These are phyloP conservation scores for Ciconia stormi DNA, from an alignment of 2,113 vertebrate species.

Conservation along the genomic window DNA sequence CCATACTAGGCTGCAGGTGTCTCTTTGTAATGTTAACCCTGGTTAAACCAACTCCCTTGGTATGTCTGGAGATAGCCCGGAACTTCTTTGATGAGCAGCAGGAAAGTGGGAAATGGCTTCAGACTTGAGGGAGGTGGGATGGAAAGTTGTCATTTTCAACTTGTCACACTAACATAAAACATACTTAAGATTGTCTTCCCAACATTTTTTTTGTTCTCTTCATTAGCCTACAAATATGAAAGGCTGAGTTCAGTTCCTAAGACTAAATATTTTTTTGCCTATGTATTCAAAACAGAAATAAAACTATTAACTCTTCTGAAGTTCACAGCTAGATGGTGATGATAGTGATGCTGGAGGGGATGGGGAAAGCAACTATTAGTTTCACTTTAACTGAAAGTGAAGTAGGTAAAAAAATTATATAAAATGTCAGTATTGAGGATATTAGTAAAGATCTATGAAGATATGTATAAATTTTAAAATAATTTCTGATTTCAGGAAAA, in stretches of 20 bases:
- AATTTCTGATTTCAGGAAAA: conserved; percentile 47
- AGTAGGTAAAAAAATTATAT: not conserved
- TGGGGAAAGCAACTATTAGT: not conserved
- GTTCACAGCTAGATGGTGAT: not conserved
- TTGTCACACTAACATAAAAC: not conserved
- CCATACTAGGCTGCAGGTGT: not conserved
- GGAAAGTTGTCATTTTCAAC: not conserved
- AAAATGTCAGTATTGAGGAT: not conserved
- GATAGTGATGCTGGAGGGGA: not conserved
- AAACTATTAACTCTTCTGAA: not conserved
- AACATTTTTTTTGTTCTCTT: not conserved
- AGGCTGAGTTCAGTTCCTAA: not conserved
- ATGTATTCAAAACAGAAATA: not conserved
- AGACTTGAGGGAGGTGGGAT: not conserved
- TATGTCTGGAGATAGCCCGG: not conserved
- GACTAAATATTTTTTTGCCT: not conserved
- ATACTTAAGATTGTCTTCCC: not conserved
- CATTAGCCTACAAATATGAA: not conserved
- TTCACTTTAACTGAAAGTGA: not conserved
- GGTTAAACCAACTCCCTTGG: not conserved
- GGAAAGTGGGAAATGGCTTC: not conserved
- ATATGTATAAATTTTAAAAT: conserved; percentile 36
- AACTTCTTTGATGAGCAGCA: not conserved
- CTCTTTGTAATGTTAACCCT: not conserved
- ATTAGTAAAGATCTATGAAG: conserved; percentile 5